Conservation (phyloP, 2,797 vertebrate genomes). For the Danio kyathit region DNA sequence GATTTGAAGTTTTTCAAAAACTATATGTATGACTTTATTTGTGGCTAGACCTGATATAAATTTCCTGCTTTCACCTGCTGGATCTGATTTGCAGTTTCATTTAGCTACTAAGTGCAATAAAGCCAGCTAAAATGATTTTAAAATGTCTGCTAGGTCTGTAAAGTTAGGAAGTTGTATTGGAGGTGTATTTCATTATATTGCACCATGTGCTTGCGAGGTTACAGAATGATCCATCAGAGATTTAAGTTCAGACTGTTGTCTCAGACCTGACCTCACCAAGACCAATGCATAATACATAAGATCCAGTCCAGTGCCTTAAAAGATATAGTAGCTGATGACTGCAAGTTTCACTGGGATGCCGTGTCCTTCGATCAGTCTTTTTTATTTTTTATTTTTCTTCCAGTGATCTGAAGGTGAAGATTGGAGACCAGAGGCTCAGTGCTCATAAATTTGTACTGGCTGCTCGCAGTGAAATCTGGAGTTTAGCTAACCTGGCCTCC, state of each 20-base stretch:
- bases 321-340: background rate
- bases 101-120: background rate
- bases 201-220: background rate
- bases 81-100: background rate
- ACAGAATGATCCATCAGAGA: slow-evolving; percentile 6
- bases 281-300: slow-evolving; percentile 10
- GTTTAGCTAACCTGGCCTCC: slow-evolving; percentile 87
- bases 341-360: slow-evolving; percentile 7
- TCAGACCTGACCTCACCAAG: background rate
- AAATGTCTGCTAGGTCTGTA: background rate
- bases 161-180: background rate
- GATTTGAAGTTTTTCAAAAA: too few relatives aligned
- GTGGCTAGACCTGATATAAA: background rate
- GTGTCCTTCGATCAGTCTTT: background rate
- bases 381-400: slow-evolving; percentile 11
- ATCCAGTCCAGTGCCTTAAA: background rate
- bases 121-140: background rate
- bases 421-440: slow-evolving; percentile 81
- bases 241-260: slow-evolving; percentile 4
- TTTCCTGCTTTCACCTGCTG: background rate
- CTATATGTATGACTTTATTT: background rate
- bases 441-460: slow-evolving; percentile 98
- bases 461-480: slow-evolving; percentile 94
- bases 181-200: slow-evolving; percentile 5
- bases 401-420: slow-evolving; percentile 95